These are phyloP conservation scores for Apodemus agrarius DNA, from an alignment of 2,797 vertebrate genomes.

Conservation along the genomic window DNA sequence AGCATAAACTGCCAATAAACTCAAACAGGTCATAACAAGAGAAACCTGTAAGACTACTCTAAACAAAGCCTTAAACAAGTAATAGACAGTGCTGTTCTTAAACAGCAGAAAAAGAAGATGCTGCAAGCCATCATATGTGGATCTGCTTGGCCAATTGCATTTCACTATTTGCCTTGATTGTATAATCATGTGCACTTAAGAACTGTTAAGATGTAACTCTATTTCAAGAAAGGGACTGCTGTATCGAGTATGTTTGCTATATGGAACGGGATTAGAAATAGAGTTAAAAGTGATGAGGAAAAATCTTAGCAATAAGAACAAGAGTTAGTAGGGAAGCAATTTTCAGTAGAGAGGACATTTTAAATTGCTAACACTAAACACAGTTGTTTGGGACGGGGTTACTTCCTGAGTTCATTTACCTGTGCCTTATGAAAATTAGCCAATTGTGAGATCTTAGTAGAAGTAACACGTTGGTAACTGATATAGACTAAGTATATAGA, in stretches of 20 bases:
- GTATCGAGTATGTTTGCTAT: constrained; percentile 11
- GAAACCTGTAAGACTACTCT: neutral
- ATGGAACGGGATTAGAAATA: constrained; percentile 31
- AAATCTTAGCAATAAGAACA: constrained; percentile 35
- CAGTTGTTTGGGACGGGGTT: constrained; percentile 25
- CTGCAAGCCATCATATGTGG: neutral
- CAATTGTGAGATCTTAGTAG: constrained; percentile 2
- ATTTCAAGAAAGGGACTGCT: neutral
- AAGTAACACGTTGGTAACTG: neutral
- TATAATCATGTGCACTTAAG: constrained; percentile 45
- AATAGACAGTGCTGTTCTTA: neutral
- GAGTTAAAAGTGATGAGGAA: constrained; percentile 41
- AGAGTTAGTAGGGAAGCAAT: neutral
- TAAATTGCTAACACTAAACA: constrained; percentile 11
- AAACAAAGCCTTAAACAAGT: constrained; percentile 5
- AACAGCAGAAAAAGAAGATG: constrained; percentile 37
- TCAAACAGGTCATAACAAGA: neutral
- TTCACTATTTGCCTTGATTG: constrained; percentile 48
- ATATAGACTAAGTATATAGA: neutral
- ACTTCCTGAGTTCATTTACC: constrained; percentile 26
- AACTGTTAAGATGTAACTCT: constrained; percentile 22
- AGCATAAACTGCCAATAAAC: constrained; percentile 27
- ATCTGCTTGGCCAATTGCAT: constrained; percentile 24
- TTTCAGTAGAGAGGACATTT: constrained; percentile 46
- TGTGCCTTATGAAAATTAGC: constrained; percentile 30